Conservation (phyloP, 2,797 vertebrate species). For the Ceryle rudis region DNA sequence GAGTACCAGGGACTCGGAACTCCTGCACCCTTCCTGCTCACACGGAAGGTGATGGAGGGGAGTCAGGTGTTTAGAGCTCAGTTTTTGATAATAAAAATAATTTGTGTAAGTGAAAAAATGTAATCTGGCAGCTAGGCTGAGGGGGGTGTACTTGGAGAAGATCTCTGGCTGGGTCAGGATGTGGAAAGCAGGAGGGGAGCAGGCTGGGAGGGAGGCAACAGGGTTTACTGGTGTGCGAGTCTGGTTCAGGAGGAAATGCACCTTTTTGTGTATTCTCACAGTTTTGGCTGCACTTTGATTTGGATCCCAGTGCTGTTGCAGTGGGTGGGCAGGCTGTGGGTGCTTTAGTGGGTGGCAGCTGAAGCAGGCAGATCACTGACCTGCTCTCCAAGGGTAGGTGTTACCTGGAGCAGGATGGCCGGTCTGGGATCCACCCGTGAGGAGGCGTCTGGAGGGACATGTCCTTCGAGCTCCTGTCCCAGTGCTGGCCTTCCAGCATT, state of each 20-base stretch:
- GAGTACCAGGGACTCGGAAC: background rate
- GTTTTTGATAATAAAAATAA: background rate
- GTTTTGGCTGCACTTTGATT: background rate
- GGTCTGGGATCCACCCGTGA: background rate
- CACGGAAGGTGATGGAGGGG: background rate
- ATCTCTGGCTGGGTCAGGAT: background rate
- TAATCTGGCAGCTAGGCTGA: background rate
- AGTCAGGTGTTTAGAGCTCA: background rate
- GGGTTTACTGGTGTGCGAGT: accelerated
- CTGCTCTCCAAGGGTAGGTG: accelerated
- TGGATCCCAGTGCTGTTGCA: accelerated
- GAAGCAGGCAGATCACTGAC: background rate
- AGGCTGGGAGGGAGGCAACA: accelerated
- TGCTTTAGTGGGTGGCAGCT: background rate
- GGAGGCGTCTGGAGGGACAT: accelerated
- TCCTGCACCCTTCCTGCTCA: background rate
- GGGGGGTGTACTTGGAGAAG: background rate
- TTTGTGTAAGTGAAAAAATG: background rate
- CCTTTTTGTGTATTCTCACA: accelerated
- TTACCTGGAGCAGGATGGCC: constrained; percentile 61
- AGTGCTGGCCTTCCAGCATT: accelerated
- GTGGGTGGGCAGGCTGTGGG: accelerated
- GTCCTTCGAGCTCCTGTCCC: background rate
- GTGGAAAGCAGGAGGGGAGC: background rate
- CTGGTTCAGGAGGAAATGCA: accelerated